phyloP scores from a whole-genome alignment of 2,797 vertebrate genomes.

The Oreortyx pictus region DNA sequence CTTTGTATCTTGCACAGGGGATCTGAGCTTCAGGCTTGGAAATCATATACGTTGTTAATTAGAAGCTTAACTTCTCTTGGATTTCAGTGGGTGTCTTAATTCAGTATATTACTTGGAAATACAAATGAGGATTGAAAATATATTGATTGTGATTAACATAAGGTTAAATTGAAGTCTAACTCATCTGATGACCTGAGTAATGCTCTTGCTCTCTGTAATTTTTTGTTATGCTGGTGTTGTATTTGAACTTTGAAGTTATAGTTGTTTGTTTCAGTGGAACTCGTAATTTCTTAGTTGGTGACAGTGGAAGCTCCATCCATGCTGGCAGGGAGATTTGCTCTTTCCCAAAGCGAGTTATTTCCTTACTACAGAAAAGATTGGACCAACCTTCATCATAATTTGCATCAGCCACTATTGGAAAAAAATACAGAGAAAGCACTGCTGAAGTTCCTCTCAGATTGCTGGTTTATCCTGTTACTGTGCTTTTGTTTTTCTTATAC shows the following conservation, averaged over 20 bases:
- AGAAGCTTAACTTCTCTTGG: neutral
- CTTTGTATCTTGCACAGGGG: neutral
- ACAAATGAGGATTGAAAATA: neutral
- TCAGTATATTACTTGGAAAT: neutral
- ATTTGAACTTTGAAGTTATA: neutral
- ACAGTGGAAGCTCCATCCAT: rapidly evolving
- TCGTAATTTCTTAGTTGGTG: neutral
- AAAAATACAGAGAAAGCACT: neutral
- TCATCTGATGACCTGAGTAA: neutral
- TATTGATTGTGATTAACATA: neutral
- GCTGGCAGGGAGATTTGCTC: neutral
- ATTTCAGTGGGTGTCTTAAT: neutral
- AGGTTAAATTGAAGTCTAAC: neutral
- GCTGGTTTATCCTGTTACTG: neutral
- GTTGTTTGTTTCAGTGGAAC: neutral
- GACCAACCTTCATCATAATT: neutral
- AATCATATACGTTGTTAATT: neutral
- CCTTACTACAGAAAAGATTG: neutral
- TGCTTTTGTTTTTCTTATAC: neutral
- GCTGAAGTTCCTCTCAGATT: neutral
- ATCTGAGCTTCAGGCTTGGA: neutral
- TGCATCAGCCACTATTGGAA: neutral
- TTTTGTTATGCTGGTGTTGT: neutral
- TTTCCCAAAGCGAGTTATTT: neutral
- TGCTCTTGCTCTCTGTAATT: neutral